A percentile compares a stretch with the other conserved stretches of the same genome.
Conservation (phyloP, 1,140 invertebrate species). For the Hirudo medicinalis region DNA sequence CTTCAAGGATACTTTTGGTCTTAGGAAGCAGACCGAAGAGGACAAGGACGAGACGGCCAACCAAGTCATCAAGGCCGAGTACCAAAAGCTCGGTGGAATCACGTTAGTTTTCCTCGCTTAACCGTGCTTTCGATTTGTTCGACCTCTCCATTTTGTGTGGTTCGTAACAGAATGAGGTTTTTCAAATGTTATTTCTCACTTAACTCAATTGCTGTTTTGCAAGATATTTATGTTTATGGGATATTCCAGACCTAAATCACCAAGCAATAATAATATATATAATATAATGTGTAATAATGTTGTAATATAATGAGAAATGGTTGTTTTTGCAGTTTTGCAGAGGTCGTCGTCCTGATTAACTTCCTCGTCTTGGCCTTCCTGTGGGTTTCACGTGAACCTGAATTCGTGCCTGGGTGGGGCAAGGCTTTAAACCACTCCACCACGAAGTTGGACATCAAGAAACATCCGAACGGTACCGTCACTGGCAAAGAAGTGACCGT, state of each 20-base stretch:
- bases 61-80: slow-evolving; percentile 16
- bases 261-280: too few relatives aligned
- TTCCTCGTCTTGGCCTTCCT: slow-evolving; percentile 65
- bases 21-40: slow-evolving; percentile 37
- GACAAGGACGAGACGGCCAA: slow-evolving; percentile 16
- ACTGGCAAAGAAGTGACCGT: background rate
- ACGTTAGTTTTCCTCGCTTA: background rate
- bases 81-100: slow-evolving; percentile 13
- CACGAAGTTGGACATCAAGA: background rate
- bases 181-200: too few relatives aligned
- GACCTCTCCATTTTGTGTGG: too few relatives aligned
- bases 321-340: slow-evolving; percentile 48
- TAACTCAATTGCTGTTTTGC: too few relatives aligned
- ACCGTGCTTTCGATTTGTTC: too few relatives aligned
- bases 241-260: too few relatives aligned
- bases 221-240: too few relatives aligned
- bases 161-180: too few relatives aligned
- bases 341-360: slow-evolving; percentile 56
- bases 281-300: background rate
- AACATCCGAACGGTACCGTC: background rate
- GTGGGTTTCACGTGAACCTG: slow-evolving; percentile 73
- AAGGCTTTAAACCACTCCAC: slow-evolving; percentile 13
- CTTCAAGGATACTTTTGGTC: slow-evolving; percentile 14
- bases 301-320: slow-evolving; percentile 15
- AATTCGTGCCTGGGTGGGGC: slow-evolving; percentile 61